These are phyloP conservation scores for Biston betularia DNA, from an alignment of 2,888 invertebrate genomes.

Conservation along the genomic window DNA sequence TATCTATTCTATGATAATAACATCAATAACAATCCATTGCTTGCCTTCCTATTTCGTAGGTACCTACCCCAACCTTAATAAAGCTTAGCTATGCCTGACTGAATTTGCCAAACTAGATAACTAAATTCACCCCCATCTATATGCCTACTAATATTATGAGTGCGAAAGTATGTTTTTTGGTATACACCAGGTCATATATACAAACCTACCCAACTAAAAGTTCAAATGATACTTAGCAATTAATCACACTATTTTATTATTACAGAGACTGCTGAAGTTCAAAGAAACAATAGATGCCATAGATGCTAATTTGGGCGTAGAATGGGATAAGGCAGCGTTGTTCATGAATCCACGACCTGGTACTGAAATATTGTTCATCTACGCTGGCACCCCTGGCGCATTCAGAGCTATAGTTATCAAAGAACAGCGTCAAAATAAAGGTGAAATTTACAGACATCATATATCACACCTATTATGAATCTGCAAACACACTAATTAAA, in stretches of 20 bases:
- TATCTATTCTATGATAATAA: slow-evolving; percentile 3
- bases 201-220: too few relatives aligned
- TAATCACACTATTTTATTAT: slow-evolving; percentile 5
- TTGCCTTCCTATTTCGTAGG: slow-evolving; percentile 21
- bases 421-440: slow-evolving; percentile 67
- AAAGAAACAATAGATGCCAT: slow-evolving; percentile 58
- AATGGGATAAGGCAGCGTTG: slow-evolving; percentile 67
- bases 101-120: slow-evolving; percentile 21
- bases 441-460: slow-evolving; percentile 10
- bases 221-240: too few relatives aligned
- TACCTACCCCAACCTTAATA: slow-evolving; percentile 25
- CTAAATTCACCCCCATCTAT: neutral
- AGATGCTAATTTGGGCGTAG: slow-evolving; percentile 54
- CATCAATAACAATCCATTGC: slow-evolving; percentile 16
- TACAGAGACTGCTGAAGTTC: slow-evolving; percentile 63
- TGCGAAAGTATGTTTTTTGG: neutral
- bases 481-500: too few relatives aligned
- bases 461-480: neutral
- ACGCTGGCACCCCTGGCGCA: slow-evolving; percentile 64
- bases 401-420: slow-evolving; percentile 68
- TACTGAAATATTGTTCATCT: slow-evolving; percentile 63
- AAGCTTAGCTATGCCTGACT: slow-evolving; percentile 29
- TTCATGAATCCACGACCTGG: slow-evolving; percentile 73
- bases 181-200: neutral
- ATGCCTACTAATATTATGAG: neutral